A percentile compares a stretch with the other conserved stretches of the same genome.
These are phyloP conservation scores for Crossocerus cetratus DNA, from an alignment of 2,888 invertebrate genomes.

Conservation along the genomic window DNA sequence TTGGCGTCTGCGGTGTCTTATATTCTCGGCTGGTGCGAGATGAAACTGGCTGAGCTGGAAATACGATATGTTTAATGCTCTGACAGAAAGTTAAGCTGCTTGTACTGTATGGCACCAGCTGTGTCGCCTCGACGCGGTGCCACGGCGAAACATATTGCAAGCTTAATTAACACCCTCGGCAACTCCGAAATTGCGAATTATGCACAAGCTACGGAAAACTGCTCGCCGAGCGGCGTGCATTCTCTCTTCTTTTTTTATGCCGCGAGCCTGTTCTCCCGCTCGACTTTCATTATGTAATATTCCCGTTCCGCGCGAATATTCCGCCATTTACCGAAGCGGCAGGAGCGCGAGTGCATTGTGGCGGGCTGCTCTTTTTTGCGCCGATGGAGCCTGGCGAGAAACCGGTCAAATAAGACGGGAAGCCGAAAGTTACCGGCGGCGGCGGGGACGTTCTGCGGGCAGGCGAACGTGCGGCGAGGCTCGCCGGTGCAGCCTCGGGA, in stretches of 20 bases:
- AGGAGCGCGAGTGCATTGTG: too few relatives aligned
- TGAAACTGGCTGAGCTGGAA: slow-evolving; percentile 4
- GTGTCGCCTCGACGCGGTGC: slow-evolving; percentile 29
- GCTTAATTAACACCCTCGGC: slow-evolving; percentile 44
- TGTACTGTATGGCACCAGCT: slow-evolving; percentile 39
- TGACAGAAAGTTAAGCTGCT: slow-evolving; percentile 47
- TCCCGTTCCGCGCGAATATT: neutral
- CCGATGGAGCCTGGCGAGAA: neutral
- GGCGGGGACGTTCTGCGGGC: too few relatives aligned
- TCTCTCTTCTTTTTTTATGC: slow-evolving; percentile 6
- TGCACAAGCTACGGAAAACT: slow-evolving; percentile 34
- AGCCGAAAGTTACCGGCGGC: neutral
- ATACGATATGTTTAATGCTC: slow-evolving; percentile 42
- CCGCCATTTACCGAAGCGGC: neutral
- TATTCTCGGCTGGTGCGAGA: neutral
- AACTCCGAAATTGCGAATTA: slow-evolving; percentile 44
- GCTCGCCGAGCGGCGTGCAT: slow-evolving; percentile 13
- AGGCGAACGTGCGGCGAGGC: neutral
- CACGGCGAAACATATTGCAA: slow-evolving; percentile 38
- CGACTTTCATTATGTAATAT: slow-evolving; percentile 40
- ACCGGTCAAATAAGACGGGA: neutral
- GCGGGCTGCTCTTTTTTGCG: neutral
- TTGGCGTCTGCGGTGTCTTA: neutral
- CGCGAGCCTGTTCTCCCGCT: slow-evolving; percentile 34
- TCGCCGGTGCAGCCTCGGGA: neutral